Base-by-base conservation (phyloP, 2,113 vertebrate genomes). In the Emydura subglobosa region DNA sequence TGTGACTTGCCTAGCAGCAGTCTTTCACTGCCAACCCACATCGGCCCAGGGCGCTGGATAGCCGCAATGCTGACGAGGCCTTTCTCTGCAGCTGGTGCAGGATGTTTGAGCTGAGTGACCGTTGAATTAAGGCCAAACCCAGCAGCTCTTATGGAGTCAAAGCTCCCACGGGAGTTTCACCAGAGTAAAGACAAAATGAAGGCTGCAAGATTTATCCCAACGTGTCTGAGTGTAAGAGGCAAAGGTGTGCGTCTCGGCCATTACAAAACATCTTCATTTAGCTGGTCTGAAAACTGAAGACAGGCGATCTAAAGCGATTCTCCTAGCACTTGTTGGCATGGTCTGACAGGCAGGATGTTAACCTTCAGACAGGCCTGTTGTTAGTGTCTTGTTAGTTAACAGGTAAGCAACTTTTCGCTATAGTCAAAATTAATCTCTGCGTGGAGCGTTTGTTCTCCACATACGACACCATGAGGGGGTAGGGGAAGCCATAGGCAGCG, bases 31-130 rank as follows among this genome's bases (percentile, higher is more conserved):
- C 74, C 72, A 88, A 74, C 22, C 31, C 2, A 0, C 17, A 3
- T 5, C 54, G 83, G 51, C 44, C 39, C 72, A 82, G 31, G 65
- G 42, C 11, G 83, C 39, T 39, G 89, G 47, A 25, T 13, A 55
- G 0, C 0, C 79, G 57, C 65, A 79, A 76, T 59, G 22, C 8
- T 3, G 16, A 42, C 27, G 22, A 47, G 1, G 22, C 16, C 79
- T 42, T 91, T 8, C 44, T 83, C 10, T 51, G 49, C 42, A 51
- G 24, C 42, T 76, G 13, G 22, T 42, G 25, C 42, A 14, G 24
- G 10, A 79, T 57, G 89, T 59, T 90, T 49, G 44, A 3, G 54
- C 49, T 4, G 1, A 1, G 10, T 1, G 0, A 68, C 65, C 7
- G 65, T n/a, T 25, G 68, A n/a, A 83, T 82, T n/a, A 31, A 1